Conservation (phyloP, 2,113 vertebrate genomes). For the Tylochromis polylepis region DNA sequence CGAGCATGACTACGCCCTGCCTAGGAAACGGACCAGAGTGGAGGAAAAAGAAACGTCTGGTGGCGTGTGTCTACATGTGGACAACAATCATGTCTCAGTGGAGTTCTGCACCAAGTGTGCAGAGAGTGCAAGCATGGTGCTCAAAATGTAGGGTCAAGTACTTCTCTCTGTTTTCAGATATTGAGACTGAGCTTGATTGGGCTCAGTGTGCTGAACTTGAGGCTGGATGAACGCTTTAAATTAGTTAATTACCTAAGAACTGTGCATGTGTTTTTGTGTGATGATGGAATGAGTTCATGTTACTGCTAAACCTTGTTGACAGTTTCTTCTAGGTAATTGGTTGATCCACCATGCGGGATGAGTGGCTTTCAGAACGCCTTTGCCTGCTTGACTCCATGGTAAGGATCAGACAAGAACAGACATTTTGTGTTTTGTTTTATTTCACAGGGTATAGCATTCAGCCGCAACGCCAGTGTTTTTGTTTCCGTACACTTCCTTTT, state of each 20-base stretch:
- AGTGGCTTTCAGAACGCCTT: slow-evolving; percentile 91
- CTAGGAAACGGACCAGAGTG: slow-evolving; percentile 76
- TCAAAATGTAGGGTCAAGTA: slow-evolving; percentile 99
- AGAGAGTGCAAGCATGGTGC: slow-evolving; percentile 82
- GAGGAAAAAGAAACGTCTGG: slow-evolving; percentile 78
- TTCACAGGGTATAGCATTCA: slow-evolving; percentile 5
- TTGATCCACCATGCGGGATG: slow-evolving; percentile 93
- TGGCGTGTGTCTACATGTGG: slow-evolving; percentile 94
- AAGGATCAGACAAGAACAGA: slow-evolving; percentile 85
- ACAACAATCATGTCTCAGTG: slow-evolving; percentile 94
- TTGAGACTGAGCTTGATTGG: slow-evolving; percentile 67
- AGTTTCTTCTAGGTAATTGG: slow-evolving; percentile 98
- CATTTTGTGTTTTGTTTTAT: slow-evolving; percentile 5
- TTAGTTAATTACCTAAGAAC: slow-evolving; percentile 41
- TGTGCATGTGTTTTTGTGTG: slow-evolving; percentile 57
- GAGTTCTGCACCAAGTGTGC: slow-evolving; percentile 97
- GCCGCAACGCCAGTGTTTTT: slow-evolving; percentile 5
- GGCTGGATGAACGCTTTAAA: slow-evolving; percentile 49
- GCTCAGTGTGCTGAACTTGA: slow-evolving; percentile 53
- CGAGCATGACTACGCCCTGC: slow-evolving; percentile 83
- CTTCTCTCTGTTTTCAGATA: slow-evolving; percentile 69
- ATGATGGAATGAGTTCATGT: slow-evolving; percentile 76
- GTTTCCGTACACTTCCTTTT: neutral
- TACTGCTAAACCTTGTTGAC: slow-evolving; percentile 98
- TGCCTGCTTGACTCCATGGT: slow-evolving; percentile 92